Percentiles rank a stretch among this genome's conserved stretches.
phyloP scores from a whole-genome alignment of 1,140 invertebrate genomes.

The Dreissena polymorpha region DNA sequence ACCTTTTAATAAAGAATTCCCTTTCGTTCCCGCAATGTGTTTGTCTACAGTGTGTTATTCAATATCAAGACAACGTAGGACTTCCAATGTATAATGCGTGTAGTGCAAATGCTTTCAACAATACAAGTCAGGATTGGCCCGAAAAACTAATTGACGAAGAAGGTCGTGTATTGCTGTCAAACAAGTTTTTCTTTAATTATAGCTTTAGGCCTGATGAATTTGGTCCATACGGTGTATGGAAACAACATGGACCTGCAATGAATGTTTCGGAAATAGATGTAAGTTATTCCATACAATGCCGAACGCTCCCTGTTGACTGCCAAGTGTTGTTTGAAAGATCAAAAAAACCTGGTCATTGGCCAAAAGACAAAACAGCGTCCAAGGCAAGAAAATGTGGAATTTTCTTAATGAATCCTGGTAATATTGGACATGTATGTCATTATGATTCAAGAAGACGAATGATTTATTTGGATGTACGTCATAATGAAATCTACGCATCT shows the following conservation, averaged over 20 bases:
- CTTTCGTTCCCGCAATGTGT: too few relatives aligned
- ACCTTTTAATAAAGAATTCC: too few relatives aligned
- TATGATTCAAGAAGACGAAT: background rate
- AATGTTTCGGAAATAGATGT: background rate
- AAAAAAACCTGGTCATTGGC: background rate
- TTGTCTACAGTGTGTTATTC: background rate
- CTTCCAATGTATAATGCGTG: background rate
- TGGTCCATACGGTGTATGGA: background rate
- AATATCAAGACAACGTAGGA: background rate
- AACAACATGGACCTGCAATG: background rate
- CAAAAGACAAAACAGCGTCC: background rate
- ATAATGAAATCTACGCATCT: background rate
- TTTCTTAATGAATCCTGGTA: background rate
- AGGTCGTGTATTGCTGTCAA: background rate
- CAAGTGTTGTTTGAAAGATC: background rate
- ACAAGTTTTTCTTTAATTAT: background rate
- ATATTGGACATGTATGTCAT: background rate
- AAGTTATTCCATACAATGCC: background rate
- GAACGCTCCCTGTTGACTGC: background rate
- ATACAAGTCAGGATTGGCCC: background rate
- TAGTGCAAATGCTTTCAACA: background rate
- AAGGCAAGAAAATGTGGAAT: background rate
- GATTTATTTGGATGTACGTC: background rate
- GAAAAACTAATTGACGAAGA: background rate
- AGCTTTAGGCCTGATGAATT: background rate